Evolutionary conservation across 2,888 invertebrate species (phyloP).

Genomic region (Acleris emargana): DNA sequence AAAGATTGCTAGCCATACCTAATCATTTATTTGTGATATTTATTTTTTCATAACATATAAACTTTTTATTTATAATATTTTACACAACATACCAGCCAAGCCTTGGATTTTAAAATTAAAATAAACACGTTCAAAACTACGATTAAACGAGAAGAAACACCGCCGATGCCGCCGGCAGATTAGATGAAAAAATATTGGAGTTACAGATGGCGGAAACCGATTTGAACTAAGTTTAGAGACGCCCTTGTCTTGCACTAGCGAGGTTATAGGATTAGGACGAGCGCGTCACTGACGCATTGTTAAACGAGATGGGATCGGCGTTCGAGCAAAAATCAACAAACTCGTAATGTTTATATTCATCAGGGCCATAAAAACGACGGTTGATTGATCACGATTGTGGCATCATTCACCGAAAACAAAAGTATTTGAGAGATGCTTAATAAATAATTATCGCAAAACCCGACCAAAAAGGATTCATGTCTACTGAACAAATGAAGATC

Average conservation of each 20-base stretch:
- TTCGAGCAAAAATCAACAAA: constrained; percentile 58
- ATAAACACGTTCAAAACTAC: too few species aligned
- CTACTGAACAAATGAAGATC: constrained; percentile 9
- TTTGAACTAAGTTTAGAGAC: constrained; percentile 27
- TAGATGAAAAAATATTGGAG: constrained; percentile 8
- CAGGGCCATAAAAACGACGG: constrained; percentile 31
- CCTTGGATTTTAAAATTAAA: too few species aligned
- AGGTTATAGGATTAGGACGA: constrained; percentile 36
- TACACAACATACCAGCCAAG: too few species aligned
- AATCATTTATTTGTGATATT: too few species aligned
- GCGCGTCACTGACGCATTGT: constrained; percentile 33
- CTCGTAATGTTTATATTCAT: constrained; percentile 48
- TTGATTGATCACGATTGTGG: constrained; percentile 33
- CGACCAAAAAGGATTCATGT: constrained; percentile 18
- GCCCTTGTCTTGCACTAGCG: constrained; percentile 33
- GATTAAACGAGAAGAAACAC: neutral
- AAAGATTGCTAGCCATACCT: too few species aligned
- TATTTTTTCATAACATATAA: too few species aligned
- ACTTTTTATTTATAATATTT: too few species aligned
- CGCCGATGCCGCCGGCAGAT: too few species aligned
- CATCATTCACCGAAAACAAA: constrained; percentile 29
- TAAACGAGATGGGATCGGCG: constrained; percentile 36
- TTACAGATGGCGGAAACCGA: constrained; percentile 22
- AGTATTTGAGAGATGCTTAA: constrained; percentile 25
- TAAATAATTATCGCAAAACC: constrained; percentile 26